Conservation (phyloP, 2,113 vertebrate species). For the Forbesichthys agassizii region DNA sequence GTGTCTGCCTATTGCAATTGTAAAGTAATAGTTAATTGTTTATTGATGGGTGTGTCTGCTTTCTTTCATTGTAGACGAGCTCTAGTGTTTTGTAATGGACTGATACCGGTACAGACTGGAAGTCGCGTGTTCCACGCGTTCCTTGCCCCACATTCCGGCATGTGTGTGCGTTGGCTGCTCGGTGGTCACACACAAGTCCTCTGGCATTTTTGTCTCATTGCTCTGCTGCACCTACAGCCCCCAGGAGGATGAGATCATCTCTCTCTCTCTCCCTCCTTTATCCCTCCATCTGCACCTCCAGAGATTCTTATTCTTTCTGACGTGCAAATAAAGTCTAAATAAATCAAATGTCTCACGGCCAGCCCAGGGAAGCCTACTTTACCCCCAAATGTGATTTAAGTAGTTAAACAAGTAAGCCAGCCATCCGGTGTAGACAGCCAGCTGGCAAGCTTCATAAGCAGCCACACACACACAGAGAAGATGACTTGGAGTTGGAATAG, state of each 20-base stretch:
- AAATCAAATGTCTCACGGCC: background rate
- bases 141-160: too few relatives aligned
- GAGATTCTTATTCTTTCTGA: background rate
- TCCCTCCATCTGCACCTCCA: background rate
- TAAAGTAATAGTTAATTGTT: too few relatives aligned
- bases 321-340: background rate
- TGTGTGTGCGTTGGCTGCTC: too few relatives aligned
- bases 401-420: conserved; percentile 1
- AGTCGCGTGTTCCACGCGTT: too few relatives aligned
- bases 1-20: too few relatives aligned
- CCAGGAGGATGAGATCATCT: background rate
- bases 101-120: too few relatives aligned
- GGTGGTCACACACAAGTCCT: background rate
- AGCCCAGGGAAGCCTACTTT: background rate
- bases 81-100: too few relatives aligned
- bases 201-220: background rate
- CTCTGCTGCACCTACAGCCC: background rate
- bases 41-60: too few relatives aligned
- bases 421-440: background rate
- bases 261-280: background rate
- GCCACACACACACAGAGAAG: background rate
- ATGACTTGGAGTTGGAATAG: background rate
- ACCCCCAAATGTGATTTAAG: background rate
- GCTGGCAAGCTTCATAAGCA: background rate
- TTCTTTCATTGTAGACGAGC: too few relatives aligned